A percentile compares a stretch with the other conserved stretches of the same genome.
Conservation (phyloP, 2,888 invertebrate species). For the Lasioglossum oenotherae region DNA sequence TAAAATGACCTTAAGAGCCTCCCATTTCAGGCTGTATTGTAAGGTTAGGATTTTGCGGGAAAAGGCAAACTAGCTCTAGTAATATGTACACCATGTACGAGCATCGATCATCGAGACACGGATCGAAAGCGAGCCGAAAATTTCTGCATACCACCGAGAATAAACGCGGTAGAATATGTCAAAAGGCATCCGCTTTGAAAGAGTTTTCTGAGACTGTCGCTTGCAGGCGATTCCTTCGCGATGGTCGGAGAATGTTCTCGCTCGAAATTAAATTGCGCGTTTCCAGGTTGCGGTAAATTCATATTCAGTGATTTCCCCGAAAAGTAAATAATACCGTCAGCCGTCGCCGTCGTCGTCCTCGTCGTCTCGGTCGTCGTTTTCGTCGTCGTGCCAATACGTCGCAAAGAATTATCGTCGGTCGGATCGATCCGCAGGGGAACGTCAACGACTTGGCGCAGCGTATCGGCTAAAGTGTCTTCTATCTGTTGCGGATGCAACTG, state of each 20-base stretch:
- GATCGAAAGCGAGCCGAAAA: background rate
- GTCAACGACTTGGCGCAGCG: conserved; percentile 68
- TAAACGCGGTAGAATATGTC: no score
- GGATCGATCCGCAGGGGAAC: conserved; percentile 62
- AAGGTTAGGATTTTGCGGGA: no score
- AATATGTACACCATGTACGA: background rate
- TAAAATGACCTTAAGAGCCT: no score
- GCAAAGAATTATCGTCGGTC: conserved; percentile 55
- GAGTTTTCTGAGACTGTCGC: background rate
- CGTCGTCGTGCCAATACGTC: conserved; percentile 37
- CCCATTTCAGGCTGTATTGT: no score
- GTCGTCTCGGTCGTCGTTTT: background rate
- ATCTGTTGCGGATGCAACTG: conserved; percentile 71
- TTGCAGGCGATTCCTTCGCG: background rate
- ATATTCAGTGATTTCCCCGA: background rate
- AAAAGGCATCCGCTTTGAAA: background rate
- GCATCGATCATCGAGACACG: background rate
- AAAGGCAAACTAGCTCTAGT: no score
- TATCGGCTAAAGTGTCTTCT: conserved; percentile 73
- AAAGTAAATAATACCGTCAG: conserved; percentile 57
- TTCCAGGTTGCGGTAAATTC: background rate
- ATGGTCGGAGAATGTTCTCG: background rate
- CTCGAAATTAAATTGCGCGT: conserved; percentile 4
- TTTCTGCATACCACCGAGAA: background rate
- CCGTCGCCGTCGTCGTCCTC: background rate